phyloP scores from a whole-genome alignment of 2,113 vertebrate species.

The Rana temporaria region DNA sequence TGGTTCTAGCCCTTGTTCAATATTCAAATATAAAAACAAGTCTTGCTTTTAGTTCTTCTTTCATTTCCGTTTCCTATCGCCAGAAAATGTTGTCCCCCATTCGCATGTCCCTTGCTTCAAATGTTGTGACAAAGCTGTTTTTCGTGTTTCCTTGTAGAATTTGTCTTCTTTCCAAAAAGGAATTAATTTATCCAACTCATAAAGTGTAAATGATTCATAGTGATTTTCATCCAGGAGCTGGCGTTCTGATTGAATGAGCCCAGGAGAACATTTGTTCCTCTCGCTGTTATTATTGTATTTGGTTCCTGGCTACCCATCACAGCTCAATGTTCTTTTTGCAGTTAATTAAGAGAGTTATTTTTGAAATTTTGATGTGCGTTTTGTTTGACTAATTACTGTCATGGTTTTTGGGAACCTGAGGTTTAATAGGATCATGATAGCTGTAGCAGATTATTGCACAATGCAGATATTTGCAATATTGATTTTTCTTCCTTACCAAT shows the following conservation, averaged over 20 bases:
- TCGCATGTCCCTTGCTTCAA: background rate
- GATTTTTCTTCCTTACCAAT: background rate
- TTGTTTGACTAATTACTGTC: background rate
- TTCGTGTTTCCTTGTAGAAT: background rate
- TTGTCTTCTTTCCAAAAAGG: constrained; percentile 8
- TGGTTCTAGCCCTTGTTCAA: too few relatives aligned
- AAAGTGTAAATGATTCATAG: constrained; percentile 9
- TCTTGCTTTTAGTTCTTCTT: too few relatives aligned
- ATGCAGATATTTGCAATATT: too few relatives aligned
- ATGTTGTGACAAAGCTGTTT: background rate
- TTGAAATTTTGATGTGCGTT: constrained; percentile 15
- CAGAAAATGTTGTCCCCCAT: background rate
- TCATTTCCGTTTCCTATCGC: background rate
- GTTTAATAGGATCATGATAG: background rate
- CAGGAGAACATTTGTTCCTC: constrained; percentile 48
- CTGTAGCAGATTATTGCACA: too few relatives aligned
- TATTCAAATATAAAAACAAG: too few relatives aligned
- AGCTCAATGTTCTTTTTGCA: constrained; percentile 34
- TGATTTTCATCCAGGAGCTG: constrained; percentile 4
- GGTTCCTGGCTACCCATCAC: constrained; percentile 4
- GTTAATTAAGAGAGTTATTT: constrained; percentile 22
- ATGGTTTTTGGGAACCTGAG: background rate
- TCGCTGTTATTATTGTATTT: constrained; percentile 37
- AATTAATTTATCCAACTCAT: background rate
- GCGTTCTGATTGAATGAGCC: constrained; percentile 27